Percentiles rank a stretch among this genome's conserved stretches.
These are phyloP conservation scores for Teleogryllus oceanicus DNA, from an alignment of 2,888 invertebrate species.

Conservation along the genomic window DNA sequence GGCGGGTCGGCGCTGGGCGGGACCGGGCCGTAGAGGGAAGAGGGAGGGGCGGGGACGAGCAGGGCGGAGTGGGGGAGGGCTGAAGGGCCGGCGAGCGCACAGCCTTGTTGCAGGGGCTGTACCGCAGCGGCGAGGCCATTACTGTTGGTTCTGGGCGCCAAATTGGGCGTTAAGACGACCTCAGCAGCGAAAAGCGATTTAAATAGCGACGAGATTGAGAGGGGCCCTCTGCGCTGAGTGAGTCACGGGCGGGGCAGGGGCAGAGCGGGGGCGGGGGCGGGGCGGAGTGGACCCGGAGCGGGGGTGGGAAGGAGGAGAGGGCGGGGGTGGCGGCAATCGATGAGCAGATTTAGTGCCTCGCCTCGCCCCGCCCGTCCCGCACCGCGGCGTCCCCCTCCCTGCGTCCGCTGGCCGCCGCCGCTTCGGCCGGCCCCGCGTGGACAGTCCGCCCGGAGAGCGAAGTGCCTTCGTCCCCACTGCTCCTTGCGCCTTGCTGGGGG, in stretches of 20 bases:
- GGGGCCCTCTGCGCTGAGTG: not conserved
- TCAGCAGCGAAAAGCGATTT: slow-evolving; percentile 18
- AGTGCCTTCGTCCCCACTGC: too few relatives aligned
- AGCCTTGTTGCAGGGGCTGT: not conserved
- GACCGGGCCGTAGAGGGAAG: too few relatives aligned
- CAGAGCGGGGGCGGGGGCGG: not conserved
- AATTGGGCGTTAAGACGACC: slow-evolving; percentile 18
- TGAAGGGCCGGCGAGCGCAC: not conserved
- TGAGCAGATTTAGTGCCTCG: not conserved
- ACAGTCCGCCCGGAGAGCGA: too few relatives aligned
- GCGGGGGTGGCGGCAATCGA: slow-evolving; percentile 5
- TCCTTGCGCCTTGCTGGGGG: too few relatives aligned
- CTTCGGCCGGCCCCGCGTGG: too few relatives aligned
- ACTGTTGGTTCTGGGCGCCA: not conserved
- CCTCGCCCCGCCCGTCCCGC: too few relatives aligned
- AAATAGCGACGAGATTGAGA: slow-evolving; percentile 1
- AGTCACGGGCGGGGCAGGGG: not conserved
- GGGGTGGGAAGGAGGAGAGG: not conserved
- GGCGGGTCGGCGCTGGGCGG: too few relatives aligned
- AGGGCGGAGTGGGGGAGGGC: not conserved
- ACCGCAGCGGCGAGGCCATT: not conserved
- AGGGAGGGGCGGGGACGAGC: not conserved
- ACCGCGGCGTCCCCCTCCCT: too few relatives aligned
- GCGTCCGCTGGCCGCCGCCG: too few relatives aligned
- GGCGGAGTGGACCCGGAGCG: not conserved